Evolutionary conservation across 2,113 vertebrate species (phyloP).

Genomic region (Ictalurus furcatus): DNA sequence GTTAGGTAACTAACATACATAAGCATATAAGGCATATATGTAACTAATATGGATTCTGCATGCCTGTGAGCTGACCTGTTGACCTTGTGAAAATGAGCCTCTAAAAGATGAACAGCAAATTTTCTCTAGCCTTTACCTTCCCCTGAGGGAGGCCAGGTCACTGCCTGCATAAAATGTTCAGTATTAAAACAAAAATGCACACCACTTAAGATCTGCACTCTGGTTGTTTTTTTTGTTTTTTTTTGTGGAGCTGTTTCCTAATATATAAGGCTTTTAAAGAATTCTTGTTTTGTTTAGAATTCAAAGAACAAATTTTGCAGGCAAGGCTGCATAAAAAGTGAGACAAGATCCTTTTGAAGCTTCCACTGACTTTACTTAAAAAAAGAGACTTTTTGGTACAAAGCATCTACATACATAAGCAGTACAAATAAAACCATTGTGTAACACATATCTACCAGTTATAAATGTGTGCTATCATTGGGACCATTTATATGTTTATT

Average conservation of each 20-base stretch:
- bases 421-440: constrained; percentile 71
- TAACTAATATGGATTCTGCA: constrained; percentile 11
- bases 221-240: background rate
- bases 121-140: constrained; percentile 43
- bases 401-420: constrained; percentile 75
- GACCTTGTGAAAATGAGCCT: constrained; percentile 45
- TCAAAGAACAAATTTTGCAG: background rate
- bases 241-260: background rate
- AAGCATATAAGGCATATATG: background rate
- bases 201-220: background rate
- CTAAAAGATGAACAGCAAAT: constrained; percentile 42
- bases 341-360: constrained; percentile 45
- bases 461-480: constrained; percentile 66
- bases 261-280: background rate
- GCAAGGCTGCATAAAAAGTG: constrained; percentile 32
- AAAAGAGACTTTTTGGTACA: constrained; percentile 70
- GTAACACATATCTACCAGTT: constrained; percentile 72
- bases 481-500: constrained; percentile 71
- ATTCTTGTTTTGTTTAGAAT: constrained; percentile 3
- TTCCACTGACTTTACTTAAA: constrained; percentile 56
- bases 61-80: constrained; percentile 47
- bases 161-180: constrained; percentile 45
- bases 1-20: background rate
- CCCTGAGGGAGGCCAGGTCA: constrained; percentile 54
- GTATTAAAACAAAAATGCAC: constrained; percentile 37